phyloP scores from a whole-genome alignment of 2,888 invertebrate species.

The Tetragnatha montana region DNA sequence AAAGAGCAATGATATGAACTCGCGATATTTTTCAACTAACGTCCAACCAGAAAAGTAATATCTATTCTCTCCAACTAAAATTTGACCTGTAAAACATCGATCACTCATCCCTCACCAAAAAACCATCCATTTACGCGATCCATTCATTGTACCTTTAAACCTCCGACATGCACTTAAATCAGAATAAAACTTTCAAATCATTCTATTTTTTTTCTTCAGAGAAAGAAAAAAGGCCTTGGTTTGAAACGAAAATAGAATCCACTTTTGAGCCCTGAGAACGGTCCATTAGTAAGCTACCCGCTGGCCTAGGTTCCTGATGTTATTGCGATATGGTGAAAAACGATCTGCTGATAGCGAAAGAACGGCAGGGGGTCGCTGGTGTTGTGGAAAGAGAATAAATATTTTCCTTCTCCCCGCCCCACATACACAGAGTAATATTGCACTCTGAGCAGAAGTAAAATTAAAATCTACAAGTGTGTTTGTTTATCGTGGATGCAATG shows the following conservation, averaged over 20 bases:
- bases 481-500: no score
- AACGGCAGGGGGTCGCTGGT: background rate
- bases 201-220: background rate
- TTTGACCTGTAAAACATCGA: no score
- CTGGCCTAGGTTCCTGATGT: background rate
- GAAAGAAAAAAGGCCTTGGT: background rate
- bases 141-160: no score
- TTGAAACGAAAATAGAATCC: background rate
- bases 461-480: no score
- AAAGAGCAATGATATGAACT: no score
- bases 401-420: background rate
- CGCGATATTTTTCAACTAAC: no score
- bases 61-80: no score
- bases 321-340: background rate
- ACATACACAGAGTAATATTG: no score
- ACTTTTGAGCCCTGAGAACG: background rate
- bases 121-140: no score
- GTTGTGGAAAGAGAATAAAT: background rate
- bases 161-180: background rate
- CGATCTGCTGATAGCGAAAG: background rate
- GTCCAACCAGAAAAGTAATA: no score
- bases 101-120: no score
- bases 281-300: background rate
- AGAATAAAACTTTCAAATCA: background rate
- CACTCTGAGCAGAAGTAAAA: no score